Evolutionary conservation across 2,113 vertebrate genomes (phyloP).

Genomic region (Clarias macrocephalus): DNA sequence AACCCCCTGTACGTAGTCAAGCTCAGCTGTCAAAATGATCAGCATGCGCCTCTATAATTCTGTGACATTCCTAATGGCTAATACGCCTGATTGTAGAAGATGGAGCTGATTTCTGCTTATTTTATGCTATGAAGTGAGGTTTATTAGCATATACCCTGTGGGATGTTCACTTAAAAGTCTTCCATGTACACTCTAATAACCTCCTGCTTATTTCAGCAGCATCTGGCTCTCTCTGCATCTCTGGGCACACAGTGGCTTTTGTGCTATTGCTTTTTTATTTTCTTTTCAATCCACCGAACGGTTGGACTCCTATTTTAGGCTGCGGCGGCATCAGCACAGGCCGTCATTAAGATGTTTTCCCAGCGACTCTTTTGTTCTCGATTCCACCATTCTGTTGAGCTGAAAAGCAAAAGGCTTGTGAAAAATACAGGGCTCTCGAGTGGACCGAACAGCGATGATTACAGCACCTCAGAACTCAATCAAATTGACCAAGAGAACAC

Average conservation of each 20-base stretch:
- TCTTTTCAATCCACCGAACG: not conserved
- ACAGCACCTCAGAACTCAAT: conserved; percentile 45
- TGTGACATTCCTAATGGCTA: not conserved
- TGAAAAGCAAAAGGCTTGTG: conserved; percentile 34
- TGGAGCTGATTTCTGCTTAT: conserved; percentile 14
- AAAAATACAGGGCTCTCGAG: conserved; percentile 45
- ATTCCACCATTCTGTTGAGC: conserved; percentile 57
- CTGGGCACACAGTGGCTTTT: conserved; percentile 2
- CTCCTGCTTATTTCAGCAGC: conserved; percentile 13
- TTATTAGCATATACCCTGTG: conserved; percentile 14
- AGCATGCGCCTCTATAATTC: not conserved
- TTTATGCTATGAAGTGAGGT: not conserved
- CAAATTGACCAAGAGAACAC: conserved; percentile 35
- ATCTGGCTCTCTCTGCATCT: not conserved
- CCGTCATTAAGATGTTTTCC: conserved; percentile 65
- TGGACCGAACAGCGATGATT: conserved; percentile 44
- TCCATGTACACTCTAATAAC: conserved; percentile 8
- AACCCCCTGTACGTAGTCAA: not conserved
- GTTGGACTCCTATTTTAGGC: conserved; percentile 65
- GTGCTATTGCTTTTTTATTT: conserved; percentile 15
- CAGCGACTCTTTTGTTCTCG: conserved; percentile 61
- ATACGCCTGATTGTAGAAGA: not conserved
- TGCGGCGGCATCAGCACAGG: conserved; percentile 58
- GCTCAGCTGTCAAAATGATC: not conserved
- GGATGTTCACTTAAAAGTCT: not conserved